Evolutionary conservation across 2,797 vertebrate genomes (phyloP).

Genomic region (Eulemur coronatus): DNA sequence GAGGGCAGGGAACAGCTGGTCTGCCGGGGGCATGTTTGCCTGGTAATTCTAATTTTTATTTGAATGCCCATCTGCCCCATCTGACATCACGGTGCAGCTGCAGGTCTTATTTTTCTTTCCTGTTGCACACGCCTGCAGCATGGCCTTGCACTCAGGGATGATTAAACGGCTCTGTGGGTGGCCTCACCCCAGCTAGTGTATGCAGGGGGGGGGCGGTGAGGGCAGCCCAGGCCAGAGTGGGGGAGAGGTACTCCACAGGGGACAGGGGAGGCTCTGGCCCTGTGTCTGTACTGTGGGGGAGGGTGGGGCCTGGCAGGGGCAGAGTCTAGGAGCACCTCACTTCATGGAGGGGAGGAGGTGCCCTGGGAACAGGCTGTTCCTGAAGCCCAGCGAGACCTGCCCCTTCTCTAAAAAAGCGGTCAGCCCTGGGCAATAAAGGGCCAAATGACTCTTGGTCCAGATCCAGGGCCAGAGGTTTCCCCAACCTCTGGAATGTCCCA

Average conservation of each 20-base stretch:
- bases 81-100: conserved; percentile 70
- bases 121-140: background rate
- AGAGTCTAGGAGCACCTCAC: background rate
- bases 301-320: background rate
- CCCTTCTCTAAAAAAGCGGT: background rate
- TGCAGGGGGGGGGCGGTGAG: background rate
- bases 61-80: conserved; percentile 69
- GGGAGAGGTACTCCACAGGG: background rate
- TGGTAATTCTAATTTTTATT: conserved; percentile 78
- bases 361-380: background rate
- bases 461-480: background rate
- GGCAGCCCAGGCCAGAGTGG: background rate
- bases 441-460: background rate
- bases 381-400: background rate
- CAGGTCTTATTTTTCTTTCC: conserved; percentile 59
- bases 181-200: conserved; percentile 5
- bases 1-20: conserved; percentile 76
- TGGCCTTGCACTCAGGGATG: conserved; percentile 50
- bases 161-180: conserved; percentile 55
- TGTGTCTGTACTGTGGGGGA: background rate
- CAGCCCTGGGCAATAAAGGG: background rate
- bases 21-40: conserved; percentile 71
- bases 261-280: background rate
- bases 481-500: background rate
- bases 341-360: too few species aligned